Conservation (phyloP, 2,888 invertebrate genomes). For the Eupithecia centaureata region DNA sequence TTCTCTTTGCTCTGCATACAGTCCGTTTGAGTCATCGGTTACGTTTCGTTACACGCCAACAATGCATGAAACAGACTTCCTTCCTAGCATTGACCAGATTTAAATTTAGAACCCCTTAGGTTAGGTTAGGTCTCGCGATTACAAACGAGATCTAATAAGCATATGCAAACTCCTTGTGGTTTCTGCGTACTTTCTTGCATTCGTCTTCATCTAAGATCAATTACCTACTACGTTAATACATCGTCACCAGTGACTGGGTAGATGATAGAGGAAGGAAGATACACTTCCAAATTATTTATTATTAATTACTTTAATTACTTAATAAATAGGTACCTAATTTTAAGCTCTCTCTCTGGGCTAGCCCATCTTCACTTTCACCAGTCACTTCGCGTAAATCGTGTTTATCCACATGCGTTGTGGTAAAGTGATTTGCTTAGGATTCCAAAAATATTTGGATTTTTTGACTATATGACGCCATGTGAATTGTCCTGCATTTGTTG, state of each 20-base stretch:
- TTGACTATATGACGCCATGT: no score
- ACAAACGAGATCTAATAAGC: not conserved
- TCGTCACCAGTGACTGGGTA: not conserved
- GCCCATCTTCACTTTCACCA: not conserved
- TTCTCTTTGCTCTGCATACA: slow-evolving; percentile 10
- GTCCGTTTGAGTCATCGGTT: slow-evolving; percentile 32
- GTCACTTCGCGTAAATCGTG: not conserved
- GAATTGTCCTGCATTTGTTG: no score
- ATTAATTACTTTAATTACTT: not conserved
- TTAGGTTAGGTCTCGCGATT: slow-evolving; percentile 2
- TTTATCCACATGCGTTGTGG: not conserved
- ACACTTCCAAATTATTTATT: no score
- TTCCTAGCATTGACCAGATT: slow-evolving; percentile 33
- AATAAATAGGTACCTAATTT: not conserved
- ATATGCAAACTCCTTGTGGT: not conserved
- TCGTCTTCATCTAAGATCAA: not conserved
- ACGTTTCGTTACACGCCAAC: slow-evolving; percentile 46
- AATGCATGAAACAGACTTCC: slow-evolving; percentile 41
- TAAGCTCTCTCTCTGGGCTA: not conserved
- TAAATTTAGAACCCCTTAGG: slow-evolving; percentile 38
- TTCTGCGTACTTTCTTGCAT: not conserved
- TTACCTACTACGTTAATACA: no score
- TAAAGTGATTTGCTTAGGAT: not conserved
- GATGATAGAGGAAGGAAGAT: not conserved
- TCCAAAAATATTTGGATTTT: not conserved